phyloP scores from a whole-genome alignment of 2,888 invertebrate species.

The Tetragonula carbonaria region DNA sequence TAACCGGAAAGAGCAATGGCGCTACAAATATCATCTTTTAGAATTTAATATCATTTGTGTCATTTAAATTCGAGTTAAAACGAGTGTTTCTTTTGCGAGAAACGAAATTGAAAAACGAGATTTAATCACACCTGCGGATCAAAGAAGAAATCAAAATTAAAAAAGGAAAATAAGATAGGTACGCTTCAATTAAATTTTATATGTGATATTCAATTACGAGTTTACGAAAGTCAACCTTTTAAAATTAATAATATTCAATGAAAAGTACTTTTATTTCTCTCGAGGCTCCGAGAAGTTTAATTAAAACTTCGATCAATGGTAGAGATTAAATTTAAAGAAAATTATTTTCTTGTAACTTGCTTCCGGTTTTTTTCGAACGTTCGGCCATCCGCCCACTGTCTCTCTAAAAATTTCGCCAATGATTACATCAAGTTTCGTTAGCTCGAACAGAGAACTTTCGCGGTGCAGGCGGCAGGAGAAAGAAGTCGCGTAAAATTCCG shows the following conservation, averaged over 20 bases:
- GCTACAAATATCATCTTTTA: not conserved
- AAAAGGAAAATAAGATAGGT: too few species aligned
- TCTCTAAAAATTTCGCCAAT: slow-evolving; percentile 1
- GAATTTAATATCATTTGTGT: not conserved
- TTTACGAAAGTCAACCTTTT: not conserved
- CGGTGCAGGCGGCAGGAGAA: not conserved
- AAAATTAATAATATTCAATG: not conserved
- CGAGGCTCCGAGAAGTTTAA: not conserved
- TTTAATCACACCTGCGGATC: too few species aligned
- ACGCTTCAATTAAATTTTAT: not conserved
- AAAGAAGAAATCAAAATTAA: too few species aligned
- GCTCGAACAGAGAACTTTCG: slow-evolving; percentile 7
- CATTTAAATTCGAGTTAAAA: not conserved
- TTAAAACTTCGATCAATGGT: not conserved
- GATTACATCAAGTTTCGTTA: slow-evolving; percentile 31
- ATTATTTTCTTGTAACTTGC: slow-evolving; percentile 19
- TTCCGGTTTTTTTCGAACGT: slow-evolving; percentile 3
- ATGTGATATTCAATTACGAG: not conserved
- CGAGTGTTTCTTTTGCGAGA: not conserved
- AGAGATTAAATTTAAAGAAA: slow-evolving; percentile 38
- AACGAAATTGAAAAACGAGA: too few species aligned
- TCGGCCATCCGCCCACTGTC: not conserved
- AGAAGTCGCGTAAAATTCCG: not conserved
- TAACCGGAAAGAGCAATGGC: not conserved
- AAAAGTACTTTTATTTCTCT: not conserved